Conservation (phyloP, 2,888 invertebrate genomes). For the Perdita meconis region DNA sequence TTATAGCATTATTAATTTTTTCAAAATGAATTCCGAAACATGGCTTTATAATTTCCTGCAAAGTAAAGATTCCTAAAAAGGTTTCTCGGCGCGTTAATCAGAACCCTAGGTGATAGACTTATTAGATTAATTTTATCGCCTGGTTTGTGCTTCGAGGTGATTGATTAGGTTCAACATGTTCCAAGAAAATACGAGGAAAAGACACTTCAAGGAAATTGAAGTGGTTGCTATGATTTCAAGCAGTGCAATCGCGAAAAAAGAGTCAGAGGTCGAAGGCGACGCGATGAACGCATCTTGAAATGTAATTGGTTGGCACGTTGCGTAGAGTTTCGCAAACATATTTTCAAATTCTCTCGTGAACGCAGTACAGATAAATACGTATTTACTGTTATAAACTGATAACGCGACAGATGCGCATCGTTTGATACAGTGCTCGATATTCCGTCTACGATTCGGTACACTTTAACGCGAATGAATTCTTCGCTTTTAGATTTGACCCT, state of each 20-base stretch:
- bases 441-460: not conserved
- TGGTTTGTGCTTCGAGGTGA: too few species aligned
- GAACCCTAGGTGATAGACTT: too few species aligned
- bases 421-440: not conserved
- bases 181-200: not conserved
- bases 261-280: constrained; percentile 48
- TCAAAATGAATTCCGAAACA: too few species aligned
- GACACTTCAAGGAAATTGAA: constrained; percentile 45
- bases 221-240: constrained; percentile 21
- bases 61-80: too few species aligned
- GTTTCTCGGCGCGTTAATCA: too few species aligned
- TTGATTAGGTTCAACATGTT: too few species aligned
- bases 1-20: too few species aligned
- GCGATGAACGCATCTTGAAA: constrained; percentile 14
- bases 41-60: too few species aligned
- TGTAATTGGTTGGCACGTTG: constrained; percentile 6
- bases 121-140: too few species aligned
- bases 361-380: not conserved
- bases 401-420: not conserved
- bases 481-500: too few species aligned
- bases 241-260: constrained; percentile 38
- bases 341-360: constrained; percentile 27
- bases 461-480: too few species aligned
- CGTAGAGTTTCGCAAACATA: constrained; percentile 21
- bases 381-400: constrained; percentile 1